Percentiles rank a stretch among this genome's conserved stretches.
phyloP scores from a whole-genome alignment of 2,113 vertebrate genomes.

The Sinocyclocheilus grahami region DNA sequence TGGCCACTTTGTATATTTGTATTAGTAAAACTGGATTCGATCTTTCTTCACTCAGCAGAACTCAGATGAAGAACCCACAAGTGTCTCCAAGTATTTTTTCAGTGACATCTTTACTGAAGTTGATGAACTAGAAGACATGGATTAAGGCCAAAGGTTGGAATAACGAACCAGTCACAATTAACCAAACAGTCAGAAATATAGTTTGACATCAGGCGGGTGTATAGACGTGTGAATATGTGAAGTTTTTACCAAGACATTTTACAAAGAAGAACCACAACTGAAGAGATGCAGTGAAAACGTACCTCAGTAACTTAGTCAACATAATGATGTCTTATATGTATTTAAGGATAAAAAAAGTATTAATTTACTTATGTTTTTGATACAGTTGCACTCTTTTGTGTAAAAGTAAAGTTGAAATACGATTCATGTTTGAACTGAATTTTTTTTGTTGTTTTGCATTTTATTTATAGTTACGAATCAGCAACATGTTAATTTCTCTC shows the following conservation, averaged over 20 bases:
- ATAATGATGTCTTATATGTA: background rate
- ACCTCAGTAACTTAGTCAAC: background rate
- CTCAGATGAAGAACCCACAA: conserved; percentile 77
- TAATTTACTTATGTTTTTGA: background rate
- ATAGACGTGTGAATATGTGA: background rate
- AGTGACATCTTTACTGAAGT: conserved; percentile 93
- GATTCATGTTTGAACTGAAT: background rate
- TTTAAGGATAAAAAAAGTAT: background rate
- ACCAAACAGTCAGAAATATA: background rate
- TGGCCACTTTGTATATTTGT: background rate
- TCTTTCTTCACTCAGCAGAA: conserved; percentile 50
- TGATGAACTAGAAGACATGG: conserved; percentile 70
- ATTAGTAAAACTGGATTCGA: background rate
- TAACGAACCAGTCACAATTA: background rate
- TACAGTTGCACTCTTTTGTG: background rate
- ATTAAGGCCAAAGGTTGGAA: background rate
- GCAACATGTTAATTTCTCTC: too few relatives aligned
- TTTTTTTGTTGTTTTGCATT: background rate
- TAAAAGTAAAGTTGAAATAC: background rate
- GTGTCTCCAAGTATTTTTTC: conserved; percentile 88
- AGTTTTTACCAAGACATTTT: background rate
- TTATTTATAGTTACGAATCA: too few relatives aligned
- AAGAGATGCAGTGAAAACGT: background rate
- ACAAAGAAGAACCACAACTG: background rate
- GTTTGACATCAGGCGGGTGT: background rate